These are phyloP conservation scores for Hemistola chrysoprasaria DNA, from an alignment of 2,888 invertebrate species.

Conservation along the genomic window DNA sequence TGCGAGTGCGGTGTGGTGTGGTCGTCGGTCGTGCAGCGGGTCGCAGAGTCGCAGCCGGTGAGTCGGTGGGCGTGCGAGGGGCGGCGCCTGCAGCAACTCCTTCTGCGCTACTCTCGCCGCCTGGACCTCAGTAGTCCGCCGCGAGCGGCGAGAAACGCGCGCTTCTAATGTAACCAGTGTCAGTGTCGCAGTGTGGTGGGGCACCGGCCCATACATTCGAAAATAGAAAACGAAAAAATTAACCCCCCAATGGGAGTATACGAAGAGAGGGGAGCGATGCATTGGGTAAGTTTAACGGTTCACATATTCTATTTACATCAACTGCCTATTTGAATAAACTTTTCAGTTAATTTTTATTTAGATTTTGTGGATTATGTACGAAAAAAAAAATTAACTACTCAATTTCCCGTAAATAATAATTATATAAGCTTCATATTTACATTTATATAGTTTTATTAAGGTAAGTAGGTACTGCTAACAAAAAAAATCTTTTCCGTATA, in stretches of 20 bases:
- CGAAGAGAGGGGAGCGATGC: constrained; percentile 95
- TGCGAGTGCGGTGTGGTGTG: constrained; percentile 37
- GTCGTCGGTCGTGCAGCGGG: constrained; percentile 28
- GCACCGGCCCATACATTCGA: constrained; percentile 76
- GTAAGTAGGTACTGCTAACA: too few relatives aligned
- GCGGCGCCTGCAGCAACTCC: constrained; percentile 34
- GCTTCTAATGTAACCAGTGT: constrained; percentile 58
- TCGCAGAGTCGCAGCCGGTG: constrained; percentile 31
- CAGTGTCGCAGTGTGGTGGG: constrained; percentile 75
- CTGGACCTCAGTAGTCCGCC: constrained; percentile 46
- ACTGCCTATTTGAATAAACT: constrained; percentile 8
- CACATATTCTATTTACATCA: background rate
- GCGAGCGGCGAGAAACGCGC: constrained; percentile 67
- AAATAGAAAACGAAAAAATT: constrained; percentile 78
- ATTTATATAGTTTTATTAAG: too few relatives aligned
- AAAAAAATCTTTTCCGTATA: too few relatives aligned
- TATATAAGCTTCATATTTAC: too few relatives aligned
- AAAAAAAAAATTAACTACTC: too few relatives aligned
- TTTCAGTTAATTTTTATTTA: constrained; percentile 7
- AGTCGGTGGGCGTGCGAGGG: constrained; percentile 43
- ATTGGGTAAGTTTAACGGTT: constrained; percentile 87
- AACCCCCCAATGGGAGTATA: constrained; percentile 95
- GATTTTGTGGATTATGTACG: too few relatives aligned
- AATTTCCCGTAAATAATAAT: too few relatives aligned
- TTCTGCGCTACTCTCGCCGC: constrained; percentile 41